These are phyloP conservation scores for Riptortus pedestris DNA, from an alignment of 1,140 invertebrate species.

Conservation along the genomic window DNA sequence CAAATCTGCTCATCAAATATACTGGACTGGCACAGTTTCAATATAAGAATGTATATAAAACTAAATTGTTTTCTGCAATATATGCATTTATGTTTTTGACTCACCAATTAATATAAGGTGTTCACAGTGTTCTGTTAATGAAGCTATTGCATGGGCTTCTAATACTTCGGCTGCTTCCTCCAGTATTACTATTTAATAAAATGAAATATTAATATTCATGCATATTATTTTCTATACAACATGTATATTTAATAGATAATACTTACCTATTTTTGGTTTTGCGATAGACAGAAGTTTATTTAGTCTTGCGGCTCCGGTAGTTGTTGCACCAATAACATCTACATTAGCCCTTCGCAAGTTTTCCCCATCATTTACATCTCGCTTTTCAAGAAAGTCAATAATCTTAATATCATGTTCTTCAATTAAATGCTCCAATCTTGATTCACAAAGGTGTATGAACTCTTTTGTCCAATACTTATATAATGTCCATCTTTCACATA, in stretches of 20 bases:
- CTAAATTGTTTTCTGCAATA: too few relatives aligned
- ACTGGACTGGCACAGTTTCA: too few relatives aligned
- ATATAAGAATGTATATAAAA: too few relatives aligned
- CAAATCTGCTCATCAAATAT: too few relatives aligned
- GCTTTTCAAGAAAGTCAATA: constrained; percentile 3
- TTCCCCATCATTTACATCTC: constrained; percentile 23
- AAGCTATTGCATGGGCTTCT: constrained; percentile 61
- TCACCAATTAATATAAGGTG: constrained; percentile 73
- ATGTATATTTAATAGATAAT: neutral
- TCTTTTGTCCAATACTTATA: constrained; percentile 21
- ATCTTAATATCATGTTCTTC: constrained; percentile 10
- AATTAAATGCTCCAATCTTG: neutral
- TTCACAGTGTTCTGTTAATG: constrained; percentile 55
- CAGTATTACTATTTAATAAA: constrained; percentile 48
- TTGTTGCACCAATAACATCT: constrained; percentile 61
- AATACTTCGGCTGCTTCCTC: constrained; percentile 80
- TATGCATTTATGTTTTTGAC: too few relatives aligned
- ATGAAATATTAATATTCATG: neutral
- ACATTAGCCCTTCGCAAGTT: constrained; percentile 20
- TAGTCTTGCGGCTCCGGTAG: constrained; percentile 58
- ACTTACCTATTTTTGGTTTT: constrained; percentile 48
- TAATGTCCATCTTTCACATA: constrained; percentile 21
- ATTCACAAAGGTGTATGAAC: neutral
- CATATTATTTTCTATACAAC: neutral
- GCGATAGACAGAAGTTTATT: constrained; percentile 48